Conservation (phyloP, 2,888 invertebrate species). For the Glomeris marginata region DNA sequence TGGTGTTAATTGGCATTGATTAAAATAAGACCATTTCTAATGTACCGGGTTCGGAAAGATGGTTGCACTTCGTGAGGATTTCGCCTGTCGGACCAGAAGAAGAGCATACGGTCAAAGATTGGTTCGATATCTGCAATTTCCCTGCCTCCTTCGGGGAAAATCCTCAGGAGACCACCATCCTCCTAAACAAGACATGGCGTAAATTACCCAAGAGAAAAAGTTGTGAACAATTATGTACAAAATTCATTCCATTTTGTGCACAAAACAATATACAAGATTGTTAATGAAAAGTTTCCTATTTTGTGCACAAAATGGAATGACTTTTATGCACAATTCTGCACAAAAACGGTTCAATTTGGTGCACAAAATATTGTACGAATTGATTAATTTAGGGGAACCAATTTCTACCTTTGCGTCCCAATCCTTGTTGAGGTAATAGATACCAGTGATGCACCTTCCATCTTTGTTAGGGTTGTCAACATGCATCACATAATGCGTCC, state of each 20-base stretch:
- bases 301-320: too few species aligned
- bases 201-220: too few species aligned
- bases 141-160: constrained; percentile 72
- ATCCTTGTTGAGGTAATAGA: constrained; percentile 90
- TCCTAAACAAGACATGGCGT: constrained; percentile 28
- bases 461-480: constrained; percentile 96
- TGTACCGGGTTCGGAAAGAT: constrained; percentile 57
- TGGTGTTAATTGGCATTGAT: not conserved
- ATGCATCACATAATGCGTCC: constrained; percentile 89
- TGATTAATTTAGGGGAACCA: not conserved
- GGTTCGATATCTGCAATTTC: constrained; percentile 83
- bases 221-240: too few species aligned
- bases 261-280: too few species aligned
- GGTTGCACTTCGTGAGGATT: constrained; percentile 97
- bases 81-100: constrained; percentile 94
- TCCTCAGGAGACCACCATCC: constrained; percentile 72
- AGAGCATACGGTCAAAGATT: constrained; percentile 77
- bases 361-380: too few species aligned
- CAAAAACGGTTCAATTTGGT: too few species aligned
- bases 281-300: too few species aligned
- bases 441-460: constrained; percentile 91
- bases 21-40: not conserved
- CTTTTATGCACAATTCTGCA: too few species aligned
- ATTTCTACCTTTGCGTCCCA: constrained; percentile 64
- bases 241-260: too few species aligned